Conservation (phyloP, 2,888 invertebrate species). For the Leptopilina syphax region DNA sequence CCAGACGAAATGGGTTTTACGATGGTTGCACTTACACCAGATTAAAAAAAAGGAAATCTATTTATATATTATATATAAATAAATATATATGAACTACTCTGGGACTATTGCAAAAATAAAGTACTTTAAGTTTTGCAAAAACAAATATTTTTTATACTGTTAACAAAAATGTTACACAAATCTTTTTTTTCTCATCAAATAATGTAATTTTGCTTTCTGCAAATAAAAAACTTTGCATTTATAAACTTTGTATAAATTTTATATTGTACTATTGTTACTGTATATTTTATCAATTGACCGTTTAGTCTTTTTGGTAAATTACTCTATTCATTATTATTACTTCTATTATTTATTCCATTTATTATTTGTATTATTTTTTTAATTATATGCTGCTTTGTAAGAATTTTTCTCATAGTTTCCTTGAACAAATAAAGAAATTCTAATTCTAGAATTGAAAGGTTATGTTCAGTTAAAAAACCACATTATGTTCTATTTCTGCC, state of each 20-base stretch:
- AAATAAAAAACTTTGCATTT: not conserved
- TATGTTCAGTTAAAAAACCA: too few relatives aligned
- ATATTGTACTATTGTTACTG: too few relatives aligned
- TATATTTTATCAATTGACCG: too few relatives aligned
- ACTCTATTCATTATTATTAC: too few relatives aligned
- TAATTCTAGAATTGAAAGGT: too few relatives aligned
- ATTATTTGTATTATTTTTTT: too few relatives aligned
- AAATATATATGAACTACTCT: not conserved
- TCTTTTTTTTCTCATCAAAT: too few relatives aligned
- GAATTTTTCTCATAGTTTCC: too few relatives aligned
- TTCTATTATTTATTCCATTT: too few relatives aligned
- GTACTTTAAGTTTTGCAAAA: constrained; percentile 11
- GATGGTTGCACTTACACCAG: constrained; percentile 87
- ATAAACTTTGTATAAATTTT: not conserved
- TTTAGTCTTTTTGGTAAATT: too few relatives aligned
- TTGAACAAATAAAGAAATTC: not conserved
- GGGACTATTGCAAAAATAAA: not conserved
- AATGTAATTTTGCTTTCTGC: not conserved
- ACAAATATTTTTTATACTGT: constrained; percentile 13
- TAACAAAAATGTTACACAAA: not conserved
- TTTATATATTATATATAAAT: not conserved
- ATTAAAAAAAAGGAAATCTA: not conserved
- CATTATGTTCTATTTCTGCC: too few relatives aligned
- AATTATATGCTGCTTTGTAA: too few relatives aligned
- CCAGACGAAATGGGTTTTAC: constrained; percentile 93